Percentiles rank a stretch among this genome's conserved stretches.
These are phyloP conservation scores for Clarias gariepinus DNA, from an alignment of 2,113 vertebrate genomes.

Conservation along the genomic window DNA sequence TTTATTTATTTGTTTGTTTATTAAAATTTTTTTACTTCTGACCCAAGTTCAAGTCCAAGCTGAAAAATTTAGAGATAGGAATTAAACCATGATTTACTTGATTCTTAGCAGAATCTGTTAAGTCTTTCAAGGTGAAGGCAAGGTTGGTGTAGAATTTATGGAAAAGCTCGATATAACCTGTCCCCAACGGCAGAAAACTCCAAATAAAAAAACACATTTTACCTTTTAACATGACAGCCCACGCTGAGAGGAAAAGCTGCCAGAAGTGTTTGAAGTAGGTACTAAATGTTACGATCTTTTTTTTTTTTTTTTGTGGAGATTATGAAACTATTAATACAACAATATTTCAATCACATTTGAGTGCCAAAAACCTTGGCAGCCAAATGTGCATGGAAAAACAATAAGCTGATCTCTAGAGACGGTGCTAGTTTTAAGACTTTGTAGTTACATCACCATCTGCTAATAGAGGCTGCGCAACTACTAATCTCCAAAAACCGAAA, in stretches of 20 bases:
- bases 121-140: not conserved
- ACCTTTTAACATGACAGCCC: not conserved
- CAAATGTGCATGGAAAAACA: not conserved
- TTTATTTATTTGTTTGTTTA: too few species aligned
- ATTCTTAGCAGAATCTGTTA: not conserved
- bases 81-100: not conserved
- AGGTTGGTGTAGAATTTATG: not conserved
- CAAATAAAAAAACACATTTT: not conserved
- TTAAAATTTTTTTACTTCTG: not conserved
- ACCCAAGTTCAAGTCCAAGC: not conserved
- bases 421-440: not conserved
- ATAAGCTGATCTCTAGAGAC: not conserved
- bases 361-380: not conserved
- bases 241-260: too few species aligned
- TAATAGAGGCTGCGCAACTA: not conserved
- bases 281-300: not conserved
- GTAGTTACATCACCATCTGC: not conserved
- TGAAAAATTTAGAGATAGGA: not conserved
- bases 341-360: not conserved
- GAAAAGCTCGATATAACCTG: not conserved
- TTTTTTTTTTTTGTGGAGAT: not conserved
- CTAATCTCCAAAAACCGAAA: not conserved
- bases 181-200: not conserved
- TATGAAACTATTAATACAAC: not conserved
- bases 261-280: not conserved